Base-by-base conservation (phyloP, 2,113 vertebrate genomes). In the Dendropsophus ebraccatus region DNA sequence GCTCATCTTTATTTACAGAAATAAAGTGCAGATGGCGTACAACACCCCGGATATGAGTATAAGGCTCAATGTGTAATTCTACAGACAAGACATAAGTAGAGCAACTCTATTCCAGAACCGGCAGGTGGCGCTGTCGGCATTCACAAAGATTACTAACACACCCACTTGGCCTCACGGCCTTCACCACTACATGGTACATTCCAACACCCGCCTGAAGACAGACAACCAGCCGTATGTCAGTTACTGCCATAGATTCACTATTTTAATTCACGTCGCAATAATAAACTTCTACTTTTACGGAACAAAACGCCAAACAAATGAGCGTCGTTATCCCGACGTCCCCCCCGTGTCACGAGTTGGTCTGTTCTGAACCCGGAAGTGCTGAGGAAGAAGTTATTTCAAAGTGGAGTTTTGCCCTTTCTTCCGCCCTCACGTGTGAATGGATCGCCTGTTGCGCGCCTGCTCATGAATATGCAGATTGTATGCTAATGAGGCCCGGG, bases 401-500 rank as follows among this genome's bases (percentile, higher is more conserved):
- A 78, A 86, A 86, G 32, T 70, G 62, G 65, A 73, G 65, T 86
- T 86, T 49, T 70, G 60, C 84, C 47, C 75, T 79, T 86, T 86
- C 84, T 86, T 81, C 84, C 84, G 84, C 84, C 84, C 76, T 80
- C 50, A 58, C 1, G 4, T 72, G 62, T 81, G 77, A 60, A 60
- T 72, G 65, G 65, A 12, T 73, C 84, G 65, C 65, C 58, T 72
- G 62, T 72, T 81, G 84, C 76, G 77, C 65, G 84, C 83, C 28
- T 56, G 62, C 84, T 86, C 76, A 86, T 86, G 76, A 80, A 86
- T 81, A 86, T 86, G 49, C 84, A 86, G 23, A 41, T 19, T 28
- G 1, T 69, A 86, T 86, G 84, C 62, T 72, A 86, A 80, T 86
- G 76, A 72, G 50, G 49, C 21, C 78, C 58, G 78, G 78, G 16